Evolutionary conservation across 2,888 invertebrate genomes (phyloP).

Genomic region (Leucania comma): DNA sequence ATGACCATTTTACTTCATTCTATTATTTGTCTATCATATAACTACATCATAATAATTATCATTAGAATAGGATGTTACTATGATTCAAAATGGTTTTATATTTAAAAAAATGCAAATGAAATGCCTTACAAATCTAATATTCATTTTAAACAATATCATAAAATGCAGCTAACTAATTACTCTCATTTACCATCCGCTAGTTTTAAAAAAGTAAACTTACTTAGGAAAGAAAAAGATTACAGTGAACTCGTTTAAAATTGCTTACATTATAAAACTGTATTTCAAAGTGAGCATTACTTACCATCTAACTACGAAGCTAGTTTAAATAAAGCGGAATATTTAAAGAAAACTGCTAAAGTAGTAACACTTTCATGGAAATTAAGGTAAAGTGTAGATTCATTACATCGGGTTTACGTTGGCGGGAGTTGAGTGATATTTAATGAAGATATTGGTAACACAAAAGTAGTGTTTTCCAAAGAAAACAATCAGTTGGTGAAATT

Average conservation of each 20-base stretch:
- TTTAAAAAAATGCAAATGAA: not conserved
- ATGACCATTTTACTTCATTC: not conserved
- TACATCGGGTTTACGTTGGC: constrained; percentile 72
- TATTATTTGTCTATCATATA: not conserved
- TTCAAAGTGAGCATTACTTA: constrained; percentile 68
- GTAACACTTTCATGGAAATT: constrained; percentile 83
- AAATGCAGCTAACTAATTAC: constrained; percentile 11
- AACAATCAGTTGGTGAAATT: constrained; percentile 52
- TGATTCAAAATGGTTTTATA: not conserved
- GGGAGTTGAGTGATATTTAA: constrained; percentile 71
- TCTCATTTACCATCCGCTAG: not conserved
- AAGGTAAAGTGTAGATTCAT: constrained; percentile 79
- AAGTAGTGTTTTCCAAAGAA: constrained; percentile 29
- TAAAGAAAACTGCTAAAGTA: constrained; percentile 80
- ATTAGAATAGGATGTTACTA: not conserved
- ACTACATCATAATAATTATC: not conserved
- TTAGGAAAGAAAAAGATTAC: constrained; percentile 45
- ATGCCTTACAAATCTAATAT: not conserved
- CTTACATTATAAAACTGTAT: constrained; percentile 61
- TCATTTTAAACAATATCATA: constrained; percentile 6
- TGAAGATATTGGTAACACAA: constrained; percentile 63
- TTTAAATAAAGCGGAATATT: constrained; percentile 75
- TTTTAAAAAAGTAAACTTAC: constrained; percentile 24
- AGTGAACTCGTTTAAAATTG: constrained; percentile 56
- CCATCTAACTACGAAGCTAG: constrained; percentile 62